These are phyloP conservation scores for Heteromurus nitidus DNA, from an alignment of 2,888 invertebrate genomes.

Conservation along the genomic window DNA sequence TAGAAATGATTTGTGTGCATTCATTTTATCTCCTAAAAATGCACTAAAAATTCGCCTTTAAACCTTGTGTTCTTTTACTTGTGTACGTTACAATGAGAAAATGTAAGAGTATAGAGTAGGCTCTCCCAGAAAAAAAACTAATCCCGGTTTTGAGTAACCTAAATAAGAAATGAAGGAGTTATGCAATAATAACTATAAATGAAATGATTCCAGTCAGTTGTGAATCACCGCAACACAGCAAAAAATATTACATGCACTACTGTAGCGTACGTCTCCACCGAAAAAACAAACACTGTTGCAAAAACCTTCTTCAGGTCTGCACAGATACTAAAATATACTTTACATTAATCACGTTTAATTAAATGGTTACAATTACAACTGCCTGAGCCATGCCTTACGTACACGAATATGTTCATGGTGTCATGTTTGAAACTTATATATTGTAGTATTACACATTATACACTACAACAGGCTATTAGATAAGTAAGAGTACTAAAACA, in stretches of 20 bases:
- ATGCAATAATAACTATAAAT: too few species aligned
- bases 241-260: too few species aligned
- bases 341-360: background rate
- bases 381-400: slow-evolving; percentile 61
- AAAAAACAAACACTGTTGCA: too few species aligned
- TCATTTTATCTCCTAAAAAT: too few species aligned
- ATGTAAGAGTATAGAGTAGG: background rate
- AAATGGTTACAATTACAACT: slow-evolving; percentile 28
- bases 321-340: too few species aligned
- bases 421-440: slow-evolving; percentile 1
- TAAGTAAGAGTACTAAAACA: background rate
- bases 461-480: background rate
- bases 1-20: too few species aligned
- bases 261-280: too few species aligned
- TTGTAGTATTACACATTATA: slow-evolving; percentile 4
- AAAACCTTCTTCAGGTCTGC: too few species aligned
- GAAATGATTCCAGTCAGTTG: too few species aligned
- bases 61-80: slow-evolving; percentile 17
- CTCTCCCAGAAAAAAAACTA: background rate
- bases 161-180: too few species aligned
- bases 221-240: too few species aligned
- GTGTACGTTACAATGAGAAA: background rate
- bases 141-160: slow-evolving; percentile 11
- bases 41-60: slow-evolving; percentile 15
- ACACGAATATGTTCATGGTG: slow-evolving; percentile 27